Evolutionary conservation across 2,888 invertebrate species (phyloP).

Genomic region (Callyntrura guangdongensis): DNA sequence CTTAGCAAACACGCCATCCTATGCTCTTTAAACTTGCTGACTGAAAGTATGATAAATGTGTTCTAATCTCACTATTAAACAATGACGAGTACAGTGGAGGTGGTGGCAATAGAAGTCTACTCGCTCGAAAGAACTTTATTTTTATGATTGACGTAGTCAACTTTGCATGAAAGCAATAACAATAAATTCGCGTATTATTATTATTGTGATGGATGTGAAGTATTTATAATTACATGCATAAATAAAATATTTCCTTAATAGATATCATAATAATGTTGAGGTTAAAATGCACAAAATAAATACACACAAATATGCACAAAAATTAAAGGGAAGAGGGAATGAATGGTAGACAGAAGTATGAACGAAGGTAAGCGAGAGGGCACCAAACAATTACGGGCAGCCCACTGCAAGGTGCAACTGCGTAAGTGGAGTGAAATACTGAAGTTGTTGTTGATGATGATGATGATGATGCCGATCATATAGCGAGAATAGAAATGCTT

Average conservation of each 20-base stretch:
- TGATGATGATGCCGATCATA: background rate
- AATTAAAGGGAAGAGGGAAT: constrained; percentile 14
- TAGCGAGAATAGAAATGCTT: constrained; percentile 9
- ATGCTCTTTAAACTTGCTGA: constrained; percentile 45
- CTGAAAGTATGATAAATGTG: constrained; percentile 69
- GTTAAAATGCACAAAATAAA: constrained; percentile 13
- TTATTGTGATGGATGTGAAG: constrained; percentile 73
- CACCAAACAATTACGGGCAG: background rate
- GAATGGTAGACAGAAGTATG: background rate
- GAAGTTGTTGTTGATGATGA: constrained; percentile 12
- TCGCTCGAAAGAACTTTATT: constrained; percentile 71
- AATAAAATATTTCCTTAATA: constrained; percentile 79
- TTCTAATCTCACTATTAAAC: constrained; percentile 54
- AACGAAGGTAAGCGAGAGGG: background rate
- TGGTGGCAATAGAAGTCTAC: background rate
- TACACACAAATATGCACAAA: constrained; percentile 29
- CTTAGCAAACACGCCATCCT: background rate
- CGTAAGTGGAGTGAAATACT: constrained; percentile 46
- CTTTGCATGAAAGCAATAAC: constrained; percentile 70
- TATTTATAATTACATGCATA: constrained; percentile 77
- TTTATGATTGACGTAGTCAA: constrained; percentile 75
- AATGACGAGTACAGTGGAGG: constrained; percentile 48
- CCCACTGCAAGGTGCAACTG: constrained; percentile 27
- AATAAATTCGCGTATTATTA: constrained; percentile 76
- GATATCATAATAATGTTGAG: constrained; percentile 61